These are phyloP conservation scores for Holothuria scabra DNA, from an alignment of 53 echinoderm and acorn worm genomes.

Conservation along the genomic window DNA sequence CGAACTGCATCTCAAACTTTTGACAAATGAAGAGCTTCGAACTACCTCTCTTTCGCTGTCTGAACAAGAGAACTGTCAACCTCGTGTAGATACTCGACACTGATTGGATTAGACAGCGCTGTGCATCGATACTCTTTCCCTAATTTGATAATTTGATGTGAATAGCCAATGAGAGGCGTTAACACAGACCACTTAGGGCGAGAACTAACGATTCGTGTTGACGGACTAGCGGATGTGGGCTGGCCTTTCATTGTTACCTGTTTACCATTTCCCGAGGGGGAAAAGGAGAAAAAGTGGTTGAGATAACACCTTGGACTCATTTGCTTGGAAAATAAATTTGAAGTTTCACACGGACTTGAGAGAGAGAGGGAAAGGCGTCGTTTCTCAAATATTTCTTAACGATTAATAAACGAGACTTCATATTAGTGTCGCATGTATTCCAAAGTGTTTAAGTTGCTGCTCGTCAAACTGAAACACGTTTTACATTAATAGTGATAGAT, in stretches of 20 bases:
- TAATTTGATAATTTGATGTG: conserved; percentile 47
- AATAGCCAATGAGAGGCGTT: conserved; percentile 49
- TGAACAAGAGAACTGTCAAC: conserved; percentile 20
- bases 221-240: conserved; percentile 46
- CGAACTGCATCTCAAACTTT: conserved; percentile 2
- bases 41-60: not conserved
- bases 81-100: conserved; percentile 1
- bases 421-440: too few species aligned
- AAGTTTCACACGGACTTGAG: conserved; percentile 29
- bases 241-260: conserved; percentile 40
- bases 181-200: conserved; percentile 47
- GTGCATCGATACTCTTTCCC: conserved; percentile 34
- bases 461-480: too few species aligned
- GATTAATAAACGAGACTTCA: too few species aligned
- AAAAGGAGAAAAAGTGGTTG: conserved; percentile 29
- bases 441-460: too few species aligned
- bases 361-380: too few species aligned
- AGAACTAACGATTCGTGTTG: conserved; percentile 45
- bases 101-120: conserved; percentile 46
- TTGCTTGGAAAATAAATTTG: conserved; percentile 31
- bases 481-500: too few species aligned
- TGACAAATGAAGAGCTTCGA: conserved; percentile 22
- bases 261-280: conserved; percentile 46
- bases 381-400: too few species aligned
- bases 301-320: conserved; percentile 49